Conservation (phyloP, 2,797 vertebrate genomes). For the Zalophus californianus region DNA sequence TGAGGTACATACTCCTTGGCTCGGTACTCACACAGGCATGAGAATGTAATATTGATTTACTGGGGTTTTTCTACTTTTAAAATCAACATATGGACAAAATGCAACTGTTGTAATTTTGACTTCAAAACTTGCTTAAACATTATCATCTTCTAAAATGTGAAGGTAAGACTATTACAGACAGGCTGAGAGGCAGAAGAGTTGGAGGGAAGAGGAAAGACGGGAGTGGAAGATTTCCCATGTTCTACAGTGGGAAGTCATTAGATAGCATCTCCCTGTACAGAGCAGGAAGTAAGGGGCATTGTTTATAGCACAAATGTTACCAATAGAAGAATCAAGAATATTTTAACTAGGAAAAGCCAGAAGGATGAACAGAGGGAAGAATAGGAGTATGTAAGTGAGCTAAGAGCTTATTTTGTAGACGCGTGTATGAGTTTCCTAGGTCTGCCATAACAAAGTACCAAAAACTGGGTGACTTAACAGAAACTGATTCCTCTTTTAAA, state of each 20-base stretch:
- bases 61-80: neutral
- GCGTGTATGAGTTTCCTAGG: neutral
- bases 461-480: neutral
- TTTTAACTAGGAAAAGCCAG: neutral
- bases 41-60: neutral
- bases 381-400: neutral
- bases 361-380: neutral
- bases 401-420: neutral
- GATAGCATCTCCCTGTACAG: neutral
- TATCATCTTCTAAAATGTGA: neutral
- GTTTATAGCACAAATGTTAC: neutral
- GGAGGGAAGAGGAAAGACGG: neutral
- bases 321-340: neutral
- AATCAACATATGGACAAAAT: conserved; percentile 17
- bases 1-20: neutral
- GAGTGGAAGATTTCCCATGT: neutral
- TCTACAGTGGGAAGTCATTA: neutral
- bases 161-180: neutral
- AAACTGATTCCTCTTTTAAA: neutral
- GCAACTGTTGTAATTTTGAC: neutral
- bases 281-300: neutral
- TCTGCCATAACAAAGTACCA: neutral
- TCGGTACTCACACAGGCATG: neutral
- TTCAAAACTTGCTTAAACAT: neutral
- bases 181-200: neutral